A percentile compares a stretch with the other conserved stretches of the same genome.
phyloP scores from a whole-genome alignment of 2,113 vertebrate species.

The Pituophis catenifer region DNA sequence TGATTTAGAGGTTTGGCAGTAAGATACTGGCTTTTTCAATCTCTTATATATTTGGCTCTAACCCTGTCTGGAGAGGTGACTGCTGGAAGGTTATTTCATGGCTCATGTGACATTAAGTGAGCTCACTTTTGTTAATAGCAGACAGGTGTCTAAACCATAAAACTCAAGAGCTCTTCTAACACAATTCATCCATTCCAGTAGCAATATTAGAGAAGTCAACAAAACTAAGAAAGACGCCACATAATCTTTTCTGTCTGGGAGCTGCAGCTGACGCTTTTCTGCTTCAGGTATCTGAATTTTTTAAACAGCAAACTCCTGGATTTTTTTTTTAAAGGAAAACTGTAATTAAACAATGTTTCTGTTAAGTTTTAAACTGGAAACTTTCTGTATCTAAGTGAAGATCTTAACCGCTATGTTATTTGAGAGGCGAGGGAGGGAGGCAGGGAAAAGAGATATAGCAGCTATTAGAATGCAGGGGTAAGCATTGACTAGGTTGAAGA shows the following conservation, averaged over 20 bases:
- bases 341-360: neutral
- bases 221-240: constrained; percentile 13
- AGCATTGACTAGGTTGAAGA: neutral
- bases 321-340: neutral
- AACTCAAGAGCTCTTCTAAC: constrained; percentile 6
- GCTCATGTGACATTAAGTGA: neutral
- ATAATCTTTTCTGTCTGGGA: neutral
- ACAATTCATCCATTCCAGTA: constrained; percentile 35
- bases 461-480: neutral
- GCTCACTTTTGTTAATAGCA: neutral
- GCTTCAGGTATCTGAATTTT: neutral
- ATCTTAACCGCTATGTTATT: neutral
- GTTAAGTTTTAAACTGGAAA: neutral
- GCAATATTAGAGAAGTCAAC: constrained; percentile 28
- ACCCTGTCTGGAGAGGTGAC: neutral
- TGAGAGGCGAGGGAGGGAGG: neutral
- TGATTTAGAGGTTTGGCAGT: neutral
- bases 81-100: neutral
- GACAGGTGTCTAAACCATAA: constrained; percentile 15
- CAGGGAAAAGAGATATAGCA: neutral
- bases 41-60: constrained; percentile 22
- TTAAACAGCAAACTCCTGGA: neutral
- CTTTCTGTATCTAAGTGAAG: neutral
- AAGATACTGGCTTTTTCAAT: neutral
- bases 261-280: neutral